Base-by-base conservation (phyloP, 2,888 invertebrate genomes). In the Pheosia gnoma region DNA sequence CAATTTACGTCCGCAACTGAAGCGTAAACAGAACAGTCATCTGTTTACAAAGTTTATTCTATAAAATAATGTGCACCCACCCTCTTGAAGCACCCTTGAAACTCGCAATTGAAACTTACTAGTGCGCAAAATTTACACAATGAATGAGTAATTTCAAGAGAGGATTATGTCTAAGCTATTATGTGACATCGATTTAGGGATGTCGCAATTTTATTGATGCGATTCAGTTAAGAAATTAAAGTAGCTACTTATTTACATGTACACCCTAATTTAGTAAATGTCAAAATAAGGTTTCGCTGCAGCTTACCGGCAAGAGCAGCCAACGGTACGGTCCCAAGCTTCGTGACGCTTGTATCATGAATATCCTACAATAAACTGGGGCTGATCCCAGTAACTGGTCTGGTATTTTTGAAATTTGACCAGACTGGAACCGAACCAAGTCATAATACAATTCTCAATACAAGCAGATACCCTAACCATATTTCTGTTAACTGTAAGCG, bases 121-220 rank as follows among this genome's bases (percentile, higher is more conserved):
- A 80, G 73, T 77, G 83, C 87, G 78, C 85, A 75, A 86, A 88
- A 86, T 83, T 74, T 79, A 75, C 70, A 86, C 80, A 85, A 84
- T 75, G 76, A 74, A 67, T 66, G 72, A 79, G 66, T 70, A 73
- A 75, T 75, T 79, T 79, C 76, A 79, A 66, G 61, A 65, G 58
- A 47, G 53, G 54, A 63, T 62, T 62, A 63, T 58, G 59, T 67
- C 47, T 67, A 67, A 75, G 74, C 71, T 66, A 77, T 79, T 66
- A 74, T 11, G 47, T 5, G 47, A 47, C 47, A 47, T 5, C 11
- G 47, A n/a, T 5, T n/a, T 47, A 47, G 47, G 47, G 47, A 47
- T 47, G 47, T 11, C 47, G 47, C n/a, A 47, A 47, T 47, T 47
- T 47, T 47, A n/a, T n/a, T 47, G n/a, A 47, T 8, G 43, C 4